Evolutionary conservation across 2,113 vertebrate genomes (phyloP).

Genomic region (Spheniscus mendiculus): DNA sequence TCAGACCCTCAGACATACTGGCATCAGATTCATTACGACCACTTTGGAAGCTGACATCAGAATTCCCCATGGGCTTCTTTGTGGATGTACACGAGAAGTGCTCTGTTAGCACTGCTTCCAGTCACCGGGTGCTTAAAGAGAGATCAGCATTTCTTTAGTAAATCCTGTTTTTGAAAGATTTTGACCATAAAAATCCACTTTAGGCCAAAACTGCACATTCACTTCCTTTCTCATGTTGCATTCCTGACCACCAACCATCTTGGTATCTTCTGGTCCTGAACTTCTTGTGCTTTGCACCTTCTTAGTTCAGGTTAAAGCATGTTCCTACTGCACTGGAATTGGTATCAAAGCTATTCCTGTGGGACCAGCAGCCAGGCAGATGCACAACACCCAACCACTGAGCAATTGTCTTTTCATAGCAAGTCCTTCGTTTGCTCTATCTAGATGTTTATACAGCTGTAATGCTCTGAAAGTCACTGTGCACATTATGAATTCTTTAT

Average conservation of each 20-base stretch:
- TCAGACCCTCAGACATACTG: conserved; percentile 43
- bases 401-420: background rate
- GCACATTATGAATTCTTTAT: background rate
- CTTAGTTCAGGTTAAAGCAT: background rate
- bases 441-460: background rate
- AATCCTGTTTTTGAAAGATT: background rate
- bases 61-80: background rate
- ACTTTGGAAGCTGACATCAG: conserved; percentile 11
- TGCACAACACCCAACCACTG: background rate
- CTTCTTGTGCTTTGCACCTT: background rate
- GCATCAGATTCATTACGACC: background rate
- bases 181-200: background rate
- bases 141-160: background rate
- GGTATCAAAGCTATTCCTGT: rapidly evolving
- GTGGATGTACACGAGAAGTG: background rate
- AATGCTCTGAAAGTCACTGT: background rate
- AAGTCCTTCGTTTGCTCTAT: background rate
- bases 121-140: background rate
- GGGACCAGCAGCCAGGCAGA: background rate
- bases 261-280: background rate
- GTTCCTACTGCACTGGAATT: background rate
- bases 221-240: background rate
- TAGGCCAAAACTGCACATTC: background rate
- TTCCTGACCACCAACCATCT: background rate
- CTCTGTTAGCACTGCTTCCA: background rate